Evolutionary conservation across 1,140 invertebrate genomes (phyloP).

Genomic region (Drosophila quadrilineata): DNA sequence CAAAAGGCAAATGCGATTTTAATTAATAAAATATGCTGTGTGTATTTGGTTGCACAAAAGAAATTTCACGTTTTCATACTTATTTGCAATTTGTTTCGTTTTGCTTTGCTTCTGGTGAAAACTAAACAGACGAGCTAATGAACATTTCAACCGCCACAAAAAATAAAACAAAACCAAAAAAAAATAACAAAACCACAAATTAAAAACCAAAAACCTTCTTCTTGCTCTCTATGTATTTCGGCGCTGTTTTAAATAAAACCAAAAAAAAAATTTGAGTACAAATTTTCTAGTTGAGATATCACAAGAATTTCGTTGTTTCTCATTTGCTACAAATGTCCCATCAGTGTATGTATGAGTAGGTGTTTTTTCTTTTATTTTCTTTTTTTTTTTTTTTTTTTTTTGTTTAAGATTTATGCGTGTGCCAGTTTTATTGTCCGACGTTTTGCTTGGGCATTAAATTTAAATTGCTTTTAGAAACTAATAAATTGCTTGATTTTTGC

Average conservation of each 20-base stretch:
- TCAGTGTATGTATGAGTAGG: not conserved
- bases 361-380: too few relatives aligned
- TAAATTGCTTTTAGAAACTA: conserved; percentile 59
- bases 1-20: conserved; percentile 70
- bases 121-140: conserved; percentile 54
- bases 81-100: conserved; percentile 41
- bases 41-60: conserved; percentile 73
- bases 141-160: conserved; percentile 45
- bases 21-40: conserved; percentile 76
- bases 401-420: conserved; percentile 70
- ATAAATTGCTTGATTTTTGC: conserved; percentile 48
- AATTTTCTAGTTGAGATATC: conserved; percentile 71
- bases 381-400: too few relatives aligned
- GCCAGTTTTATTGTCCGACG: conserved; percentile 58
- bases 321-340: conserved; percentile 40
- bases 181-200: not conserved
- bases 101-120: conserved; percentile 23
- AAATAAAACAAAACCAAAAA: not conserved
- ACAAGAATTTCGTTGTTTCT: conserved; percentile 59
- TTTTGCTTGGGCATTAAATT: conserved; percentile 31
- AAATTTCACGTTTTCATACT: conserved; percentile 54
- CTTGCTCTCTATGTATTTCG: conserved; percentile 30
- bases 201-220: not conserved
- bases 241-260: conserved; percentile 32
- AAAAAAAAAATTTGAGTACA: conserved; percentile 49